Evolutionary conservation across 64 coral and sea anemone species (phyloP).

Genomic region (Pachyseris speciosa): DNA sequence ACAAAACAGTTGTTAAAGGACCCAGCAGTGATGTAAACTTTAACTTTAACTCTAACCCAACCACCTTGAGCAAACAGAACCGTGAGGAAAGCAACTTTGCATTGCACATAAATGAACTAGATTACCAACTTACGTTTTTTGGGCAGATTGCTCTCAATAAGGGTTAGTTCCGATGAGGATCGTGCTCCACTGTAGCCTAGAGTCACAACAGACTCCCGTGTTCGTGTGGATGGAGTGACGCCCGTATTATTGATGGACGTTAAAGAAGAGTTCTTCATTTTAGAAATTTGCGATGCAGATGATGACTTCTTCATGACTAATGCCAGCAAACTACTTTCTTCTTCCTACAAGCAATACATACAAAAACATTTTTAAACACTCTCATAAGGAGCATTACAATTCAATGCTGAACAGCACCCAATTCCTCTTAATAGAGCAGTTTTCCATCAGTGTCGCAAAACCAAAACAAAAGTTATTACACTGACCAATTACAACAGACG

Average conservation of each 20-base stretch:
- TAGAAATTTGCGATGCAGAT: conserved; percentile 22
- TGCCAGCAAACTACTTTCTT: conserved; percentile 38
- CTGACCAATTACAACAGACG: too few species aligned
- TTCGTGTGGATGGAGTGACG: conserved; percentile 1
- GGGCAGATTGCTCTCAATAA: conserved; percentile 77
- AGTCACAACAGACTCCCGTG: conserved; percentile 73
- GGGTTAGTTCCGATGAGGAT: conserved; percentile 73
- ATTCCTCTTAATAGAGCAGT: too few species aligned
- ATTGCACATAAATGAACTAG: background rate
- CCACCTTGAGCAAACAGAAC: too few species aligned
- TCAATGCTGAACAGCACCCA: too few species aligned
- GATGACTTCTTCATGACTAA: conserved; percentile 48
- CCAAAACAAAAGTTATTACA: too few species aligned
- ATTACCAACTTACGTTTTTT: conserved; percentile 67
- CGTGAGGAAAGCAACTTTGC: too few species aligned
- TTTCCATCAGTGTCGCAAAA: too few species aligned
- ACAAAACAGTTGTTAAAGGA: too few species aligned
- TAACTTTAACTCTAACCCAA: too few species aligned
- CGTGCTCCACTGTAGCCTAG: conserved; percentile 66
- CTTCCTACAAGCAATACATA: conserved; percentile 6
- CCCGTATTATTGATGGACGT: conserved; percentile 48
- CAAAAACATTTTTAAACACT: background rate
- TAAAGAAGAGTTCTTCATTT: conserved; percentile 32
- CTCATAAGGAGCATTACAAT: too few species aligned
- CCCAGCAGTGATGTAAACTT: too few species aligned